phyloP scores from a whole-genome alignment of 2,113 vertebrate genomes.

The Taurulus bubalis region DNA sequence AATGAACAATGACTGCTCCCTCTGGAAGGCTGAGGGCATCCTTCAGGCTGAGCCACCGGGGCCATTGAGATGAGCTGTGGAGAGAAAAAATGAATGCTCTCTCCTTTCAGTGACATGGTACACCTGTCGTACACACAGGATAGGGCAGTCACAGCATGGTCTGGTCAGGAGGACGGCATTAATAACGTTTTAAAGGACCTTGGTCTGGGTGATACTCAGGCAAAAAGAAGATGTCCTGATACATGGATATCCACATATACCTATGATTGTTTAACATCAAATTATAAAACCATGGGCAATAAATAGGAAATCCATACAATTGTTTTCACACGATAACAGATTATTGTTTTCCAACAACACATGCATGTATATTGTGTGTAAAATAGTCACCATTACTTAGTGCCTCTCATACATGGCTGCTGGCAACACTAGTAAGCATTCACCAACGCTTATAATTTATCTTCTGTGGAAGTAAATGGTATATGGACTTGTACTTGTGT shows the following conservation, averaged over 20 bases:
- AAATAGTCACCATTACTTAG: background rate
- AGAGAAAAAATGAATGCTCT: slow-evolving; percentile 39
- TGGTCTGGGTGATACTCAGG: slow-evolving; percentile 27
- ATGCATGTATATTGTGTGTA: background rate
- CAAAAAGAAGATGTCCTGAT: slow-evolving; percentile 33
- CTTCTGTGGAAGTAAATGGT: background rate
- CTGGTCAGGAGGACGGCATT: slow-evolving; percentile 14
- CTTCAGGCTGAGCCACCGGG: slow-evolving; percentile 63
- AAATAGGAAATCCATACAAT: background rate
- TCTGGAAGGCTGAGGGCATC: slow-evolving; percentile 62
- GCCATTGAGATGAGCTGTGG: slow-evolving; percentile 46
- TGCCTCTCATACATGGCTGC: background rate
- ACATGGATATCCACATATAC: background rate
- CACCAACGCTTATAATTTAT: background rate
- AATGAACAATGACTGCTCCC: slow-evolving; percentile 64
- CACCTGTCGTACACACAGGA: slow-evolving; percentile 51
- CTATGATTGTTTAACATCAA: background rate
- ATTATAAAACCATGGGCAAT: background rate
- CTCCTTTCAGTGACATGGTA: slow-evolving; percentile 41
- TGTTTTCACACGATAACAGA: background rate
- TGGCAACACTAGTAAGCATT: background rate
- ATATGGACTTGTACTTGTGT: too few species aligned
- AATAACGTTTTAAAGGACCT: slow-evolving; percentile 48
- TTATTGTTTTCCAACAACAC: background rate
- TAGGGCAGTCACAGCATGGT: slow-evolving; percentile 21